These are phyloP conservation scores for Chloebia gouldiae DNA, from an alignment of 2,113 vertebrate genomes.

Conservation along the genomic window DNA sequence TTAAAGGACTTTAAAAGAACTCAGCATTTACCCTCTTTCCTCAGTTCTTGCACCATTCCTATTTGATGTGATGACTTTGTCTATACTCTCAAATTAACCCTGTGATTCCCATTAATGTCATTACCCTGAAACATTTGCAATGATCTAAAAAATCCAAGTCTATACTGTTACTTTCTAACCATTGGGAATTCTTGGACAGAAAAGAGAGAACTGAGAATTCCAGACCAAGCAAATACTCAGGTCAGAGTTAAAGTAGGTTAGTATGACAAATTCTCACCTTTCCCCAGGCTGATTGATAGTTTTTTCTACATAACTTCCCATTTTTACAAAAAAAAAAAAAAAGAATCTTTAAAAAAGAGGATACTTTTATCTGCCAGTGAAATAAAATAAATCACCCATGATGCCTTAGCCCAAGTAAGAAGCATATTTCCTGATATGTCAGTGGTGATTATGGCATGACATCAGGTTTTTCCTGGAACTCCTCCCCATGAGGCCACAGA, in stretches of 20 bases:
- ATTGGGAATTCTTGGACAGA: not conserved
- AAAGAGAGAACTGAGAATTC: not conserved
- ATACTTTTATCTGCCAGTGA: not conserved
- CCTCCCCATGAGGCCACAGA: not conserved
- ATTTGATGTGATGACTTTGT: not conserved
- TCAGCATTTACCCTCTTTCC: not conserved
- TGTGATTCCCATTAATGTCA: not conserved
- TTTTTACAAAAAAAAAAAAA: not conserved
- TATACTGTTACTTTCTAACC: not conserved
- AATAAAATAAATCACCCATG: not conserved
- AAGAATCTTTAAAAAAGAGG: not conserved
- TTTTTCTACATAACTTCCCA: not conserved
- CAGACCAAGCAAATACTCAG: not conserved
- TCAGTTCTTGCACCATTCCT: not conserved
- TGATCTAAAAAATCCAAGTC: not conserved
- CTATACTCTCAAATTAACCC: not conserved
- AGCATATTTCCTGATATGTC: not conserved
- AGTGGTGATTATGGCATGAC: not conserved
- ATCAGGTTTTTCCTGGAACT: not conserved
- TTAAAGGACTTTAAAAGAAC: not conserved
- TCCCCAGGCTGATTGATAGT: not conserved
- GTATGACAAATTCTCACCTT: not conserved
- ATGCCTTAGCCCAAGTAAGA: not conserved
- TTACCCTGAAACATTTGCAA: not conserved
- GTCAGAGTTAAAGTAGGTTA: not conserved